phyloP scores from a whole-genome alignment of 2,888 invertebrate species.

The Andrena chrysosceles region DNA sequence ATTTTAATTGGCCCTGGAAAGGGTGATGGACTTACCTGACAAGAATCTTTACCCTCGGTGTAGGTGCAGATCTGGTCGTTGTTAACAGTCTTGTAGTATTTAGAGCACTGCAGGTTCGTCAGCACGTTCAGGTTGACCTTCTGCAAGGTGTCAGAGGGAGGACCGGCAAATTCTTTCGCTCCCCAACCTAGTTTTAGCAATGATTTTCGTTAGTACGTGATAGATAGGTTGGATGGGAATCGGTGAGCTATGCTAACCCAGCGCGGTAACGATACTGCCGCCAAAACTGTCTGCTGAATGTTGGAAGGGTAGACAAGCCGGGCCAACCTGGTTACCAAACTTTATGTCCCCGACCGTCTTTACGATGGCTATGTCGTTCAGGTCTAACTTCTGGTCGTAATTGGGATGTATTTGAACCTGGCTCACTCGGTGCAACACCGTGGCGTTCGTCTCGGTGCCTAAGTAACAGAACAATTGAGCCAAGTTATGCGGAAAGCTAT shows the following conservation, averaged over 20 bases:
- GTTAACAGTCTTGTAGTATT: slow-evolving; percentile 62
- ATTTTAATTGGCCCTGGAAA: no score
- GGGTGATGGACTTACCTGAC: slow-evolving; percentile 85
- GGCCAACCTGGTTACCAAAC: slow-evolving; percentile 87
- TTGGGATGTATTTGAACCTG: slow-evolving; percentile 85
- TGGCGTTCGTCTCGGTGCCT: slow-evolving; percentile 86
- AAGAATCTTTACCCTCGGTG: slow-evolving; percentile 86
- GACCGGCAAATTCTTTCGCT: slow-evolving; percentile 85
- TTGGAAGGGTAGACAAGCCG: slow-evolving; percentile 88
- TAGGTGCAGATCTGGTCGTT: slow-evolving; percentile 86
- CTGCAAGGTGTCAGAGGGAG: slow-evolving; percentile 85
- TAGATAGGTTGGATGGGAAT: no score
- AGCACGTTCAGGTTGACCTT: slow-evolving; percentile 87
- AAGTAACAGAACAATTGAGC: slow-evolving; percentile 27
- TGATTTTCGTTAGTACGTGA: background rate
- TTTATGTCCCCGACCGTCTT: slow-evolving; percentile 81
- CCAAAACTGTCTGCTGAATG: slow-evolving; percentile 74
- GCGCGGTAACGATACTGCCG: slow-evolving; percentile 73
- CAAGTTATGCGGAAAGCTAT: no score
- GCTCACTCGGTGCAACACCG: slow-evolving; percentile 82
- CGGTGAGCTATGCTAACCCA: slow-evolving; percentile 42
- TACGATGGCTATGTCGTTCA: slow-evolving; percentile 87
- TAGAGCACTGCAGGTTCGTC: slow-evolving; percentile 84
- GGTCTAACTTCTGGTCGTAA: slow-evolving; percentile 69
- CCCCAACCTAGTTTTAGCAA: slow-evolving; percentile 88